Conservation (phyloP, 2,797 vertebrate genomes). For the Acomys russatus region DNA sequence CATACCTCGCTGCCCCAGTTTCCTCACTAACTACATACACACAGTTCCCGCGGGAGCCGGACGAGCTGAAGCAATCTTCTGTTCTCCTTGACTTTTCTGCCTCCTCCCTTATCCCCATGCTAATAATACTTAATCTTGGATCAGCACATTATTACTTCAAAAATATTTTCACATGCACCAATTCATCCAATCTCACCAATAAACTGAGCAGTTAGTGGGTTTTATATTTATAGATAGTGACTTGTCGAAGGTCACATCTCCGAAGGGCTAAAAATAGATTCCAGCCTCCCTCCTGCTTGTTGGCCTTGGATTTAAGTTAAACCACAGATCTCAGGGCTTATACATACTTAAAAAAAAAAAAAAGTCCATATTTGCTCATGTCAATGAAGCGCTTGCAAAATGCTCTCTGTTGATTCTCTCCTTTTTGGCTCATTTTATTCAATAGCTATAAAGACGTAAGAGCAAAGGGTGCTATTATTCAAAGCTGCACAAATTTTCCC, state of each 20-base stretch:
- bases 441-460: not conserved
- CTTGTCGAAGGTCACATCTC: conserved; percentile 41
- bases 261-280: conserved; percentile 21
- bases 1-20: conserved; percentile 13
- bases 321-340: not conserved
- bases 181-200: conserved; percentile 41
- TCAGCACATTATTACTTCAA: conserved; percentile 37
- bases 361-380: not conserved
- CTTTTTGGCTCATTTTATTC: conserved; percentile 23
- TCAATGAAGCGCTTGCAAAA: not conserved
- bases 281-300: not conserved
- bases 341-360: too few relatives aligned
- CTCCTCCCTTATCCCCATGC: not conserved
- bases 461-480: conserved; percentile 32
- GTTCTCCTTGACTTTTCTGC: conserved; percentile 21
- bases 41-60: not conserved
- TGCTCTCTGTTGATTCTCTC: not conserved
- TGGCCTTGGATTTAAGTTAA: not conserved
- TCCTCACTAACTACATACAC: conserved; percentile 41
- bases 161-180: conserved; percentile 59
- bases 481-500: conserved; percentile 28
- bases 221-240: conserved; percentile 50
- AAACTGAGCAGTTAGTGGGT: not conserved
- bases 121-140: conserved; percentile 60
- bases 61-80: not conserved